Evolutionary conservation across 2,888 invertebrate species (phyloP).

Genomic region (Acronicta leporina): DNA sequence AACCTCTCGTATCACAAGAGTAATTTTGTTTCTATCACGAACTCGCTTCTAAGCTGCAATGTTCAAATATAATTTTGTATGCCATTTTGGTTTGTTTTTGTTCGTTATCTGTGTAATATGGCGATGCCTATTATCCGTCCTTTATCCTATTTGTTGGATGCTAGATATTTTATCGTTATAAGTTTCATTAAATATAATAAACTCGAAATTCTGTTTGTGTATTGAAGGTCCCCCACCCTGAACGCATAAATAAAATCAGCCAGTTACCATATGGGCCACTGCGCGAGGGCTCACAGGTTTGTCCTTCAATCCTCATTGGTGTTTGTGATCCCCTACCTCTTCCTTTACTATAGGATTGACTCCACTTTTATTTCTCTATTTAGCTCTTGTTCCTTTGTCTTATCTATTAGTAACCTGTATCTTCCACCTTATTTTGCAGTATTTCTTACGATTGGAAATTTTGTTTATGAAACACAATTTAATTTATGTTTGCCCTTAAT

Average conservation of each 20-base stretch:
- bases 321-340: slow-evolving; percentile 85
- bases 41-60: slow-evolving; percentile 70
- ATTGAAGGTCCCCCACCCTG: slow-evolving; percentile 91
- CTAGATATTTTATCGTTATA: slow-evolving; percentile 71
- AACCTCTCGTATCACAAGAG: slow-evolving; percentile 56
- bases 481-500: slow-evolving; percentile 25
- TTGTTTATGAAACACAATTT: slow-evolving; percentile 24
- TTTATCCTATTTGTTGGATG: slow-evolving; percentile 76
- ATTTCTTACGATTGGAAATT: slow-evolving; percentile 61
- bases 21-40: slow-evolving; percentile 66
- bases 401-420: slow-evolving; percentile 61
- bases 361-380: slow-evolving; percentile 66
- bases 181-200: slow-evolving; percentile 72
- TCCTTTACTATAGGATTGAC: slow-evolving; percentile 72
- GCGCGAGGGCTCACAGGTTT: slow-evolving; percentile 91
- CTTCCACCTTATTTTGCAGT: slow-evolving; percentile 71
- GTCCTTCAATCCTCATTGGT: slow-evolving; percentile 87
- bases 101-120: slow-evolving; percentile 65
- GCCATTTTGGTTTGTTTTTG: slow-evolving; percentile 61
- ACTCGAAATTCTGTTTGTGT: slow-evolving; percentile 88
- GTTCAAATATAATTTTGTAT: slow-evolving; percentile 63
- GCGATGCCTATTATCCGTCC: slow-evolving; percentile 71
- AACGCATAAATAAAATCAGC: slow-evolving; percentile 89
- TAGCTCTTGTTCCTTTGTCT: slow-evolving; percentile 67
- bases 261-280: slow-evolving; percentile 91